Base-by-base conservation (phyloP, 2,888 invertebrate genomes). In the Lasioglossum morio region DNA sequence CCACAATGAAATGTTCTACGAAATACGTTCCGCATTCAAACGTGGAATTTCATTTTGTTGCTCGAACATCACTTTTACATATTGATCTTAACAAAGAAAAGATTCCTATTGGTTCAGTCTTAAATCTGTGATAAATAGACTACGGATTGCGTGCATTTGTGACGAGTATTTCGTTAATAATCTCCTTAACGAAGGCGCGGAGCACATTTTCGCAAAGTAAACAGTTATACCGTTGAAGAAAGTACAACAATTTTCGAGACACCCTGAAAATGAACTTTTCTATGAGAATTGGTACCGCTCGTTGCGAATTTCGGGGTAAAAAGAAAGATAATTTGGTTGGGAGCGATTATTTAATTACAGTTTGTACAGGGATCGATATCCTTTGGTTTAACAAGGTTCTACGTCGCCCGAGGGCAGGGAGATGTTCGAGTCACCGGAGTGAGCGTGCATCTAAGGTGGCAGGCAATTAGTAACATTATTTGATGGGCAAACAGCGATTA, bases 401-500 rank as follows among this genome's bases (percentile, higher is more conserved):
- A 63, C 48, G 72, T 57, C 46, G 53, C 30, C 30, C 2, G 19
- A 19, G 10, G 27, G 57, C 10, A 43, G 34, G 66, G 34, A 60
- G 34, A 34, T 34, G 66, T 66, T 46, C 75, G 63, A 72, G 72
- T 77, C 70, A 74, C n/a, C 27, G 77, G 74, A 86, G 79, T 72
- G 70, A 86, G 46, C 70, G 77, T 78, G 76, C 80, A 74, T 78
- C 79, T 70, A 66, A 81, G 78, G 85, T 77, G 79, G 75, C 79
- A 77, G 85, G 84, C 87, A 89, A 89, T 89, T 88, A 89, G 85
- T 73, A 72, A 72, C 78, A 87, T 89, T 89, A 88, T 88, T 89
- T 88, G 87, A 85, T 79, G 81, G 76, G 85, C 89, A 89, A 89
- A 87, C 87, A 89, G 77, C 83, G 82, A 87, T 85, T 82, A 84